phyloP scores from a whole-genome alignment of 2,888 invertebrate genomes.

The Plebejus argus region DNA sequence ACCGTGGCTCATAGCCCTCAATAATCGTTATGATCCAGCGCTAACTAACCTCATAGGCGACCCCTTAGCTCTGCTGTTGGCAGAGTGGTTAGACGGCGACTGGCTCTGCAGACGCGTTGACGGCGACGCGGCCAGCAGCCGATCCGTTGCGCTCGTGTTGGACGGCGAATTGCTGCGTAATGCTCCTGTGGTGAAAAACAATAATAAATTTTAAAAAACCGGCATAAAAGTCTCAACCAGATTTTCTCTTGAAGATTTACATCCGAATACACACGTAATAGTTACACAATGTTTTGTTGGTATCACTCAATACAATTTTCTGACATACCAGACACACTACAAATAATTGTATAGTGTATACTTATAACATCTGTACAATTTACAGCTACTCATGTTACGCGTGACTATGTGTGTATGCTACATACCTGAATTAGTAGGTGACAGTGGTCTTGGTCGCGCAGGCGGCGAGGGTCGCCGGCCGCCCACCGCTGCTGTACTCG shows the following conservation, averaged over 20 bases:
- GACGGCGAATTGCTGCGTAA: slow-evolving; percentile 71
- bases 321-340: neutral
- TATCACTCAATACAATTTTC: no score
- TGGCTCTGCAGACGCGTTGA: slow-evolving; percentile 63
- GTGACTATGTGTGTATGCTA: neutral
- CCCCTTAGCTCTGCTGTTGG: slow-evolving; percentile 62
- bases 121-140: slow-evolving; percentile 60
- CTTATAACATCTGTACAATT: no score
- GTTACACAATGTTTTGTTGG: no score
- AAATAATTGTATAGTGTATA: neutral
- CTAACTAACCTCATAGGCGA: slow-evolving; percentile 64
- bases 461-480: slow-evolving; percentile 59
- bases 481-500: slow-evolving; percentile 68
- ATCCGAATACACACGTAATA: no score
- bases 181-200: slow-evolving; percentile 52
- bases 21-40: no score
- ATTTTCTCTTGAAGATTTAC: no score
- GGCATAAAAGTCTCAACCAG: no score
- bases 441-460: slow-evolving; percentile 57
- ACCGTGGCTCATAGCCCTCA: no score
- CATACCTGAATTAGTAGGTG: slow-evolving; percentile 64
- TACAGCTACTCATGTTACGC: no score
- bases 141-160: slow-evolving; percentile 62
- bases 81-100: slow-evolving; percentile 68
- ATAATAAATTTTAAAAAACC: no score